Base-by-base conservation (phyloP, 1,140 invertebrate species). In the Drosophila pectinifera region DNA sequence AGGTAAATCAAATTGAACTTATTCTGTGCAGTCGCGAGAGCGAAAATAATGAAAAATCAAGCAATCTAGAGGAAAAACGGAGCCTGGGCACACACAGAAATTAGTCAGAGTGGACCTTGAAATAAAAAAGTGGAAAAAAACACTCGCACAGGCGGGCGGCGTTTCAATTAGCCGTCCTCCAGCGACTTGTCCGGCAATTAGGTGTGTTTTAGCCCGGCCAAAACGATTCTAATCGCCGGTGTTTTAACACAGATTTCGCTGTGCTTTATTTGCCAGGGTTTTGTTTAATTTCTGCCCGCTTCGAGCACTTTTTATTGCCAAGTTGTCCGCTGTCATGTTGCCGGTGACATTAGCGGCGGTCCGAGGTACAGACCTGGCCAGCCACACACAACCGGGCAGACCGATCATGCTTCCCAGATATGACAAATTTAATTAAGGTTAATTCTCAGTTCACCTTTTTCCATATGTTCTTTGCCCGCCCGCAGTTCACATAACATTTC, bases 191-290 rank as follows among this genome's bases (percentile, higher is more conserved):
- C 80, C 79, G 22, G 83, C 83, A 88, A 88, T 88, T 88, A 88
- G 83, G 83, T 88, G 83, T 88, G 83, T 88, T 72, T 72, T 80
- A 73, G 72, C 53, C 69, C 43, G 65, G 48, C 58, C 75, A 70
- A 86, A 88, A 89, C 62, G 84, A 88, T 88, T 89, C 59, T 88
- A 88, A 88, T 88, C 83, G 84, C 58, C 64, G 48, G 68, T 61
- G 83, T 73, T 89, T 78, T 80, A 89, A 89, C 82, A 88, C 83
- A 65, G 79, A 88, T 88, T 82, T 82, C 67, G 82, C 78, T 83
- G 1, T 84, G 68, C 41, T 68, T 57, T 70, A 65, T 57, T 56
- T 56, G 42, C 39, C n/a, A 20, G 64, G n/a, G 34, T 49, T 69
- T 72, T 70, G 49, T 70, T 68, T 64, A 48, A 48, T 48, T 67